Percentiles rank a stretch among this genome's conserved stretches.
Evolutionary conservation across 2,888 invertebrate species (phyloP).

Genomic region (Diadegma fenestrale): DNA sequence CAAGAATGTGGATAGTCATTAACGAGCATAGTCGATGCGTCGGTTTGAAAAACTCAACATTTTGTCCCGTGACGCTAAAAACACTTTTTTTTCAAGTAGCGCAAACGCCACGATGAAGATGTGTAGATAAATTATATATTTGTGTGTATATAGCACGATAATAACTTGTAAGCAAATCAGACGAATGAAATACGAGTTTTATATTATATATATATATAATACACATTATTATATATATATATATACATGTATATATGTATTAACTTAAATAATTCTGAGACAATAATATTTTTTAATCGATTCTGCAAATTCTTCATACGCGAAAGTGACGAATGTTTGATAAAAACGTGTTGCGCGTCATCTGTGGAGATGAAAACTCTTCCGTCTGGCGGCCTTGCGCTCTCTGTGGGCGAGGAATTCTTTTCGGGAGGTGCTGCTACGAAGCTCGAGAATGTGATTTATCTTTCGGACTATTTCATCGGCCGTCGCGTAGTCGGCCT

Average conservation of each 20-base stretch:
- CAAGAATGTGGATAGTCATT: not conserved
- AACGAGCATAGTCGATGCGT: not conserved
- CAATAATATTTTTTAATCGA: slow-evolving; percentile 36
- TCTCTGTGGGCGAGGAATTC: slow-evolving; percentile 93
- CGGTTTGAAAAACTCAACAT: not conserved
- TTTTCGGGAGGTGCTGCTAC: slow-evolving; percentile 91
- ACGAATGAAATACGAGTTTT: slow-evolving; percentile 15
- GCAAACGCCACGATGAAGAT: not conserved
- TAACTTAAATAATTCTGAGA: slow-evolving; percentile 43
- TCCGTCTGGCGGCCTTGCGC: slow-evolving; percentile 88
- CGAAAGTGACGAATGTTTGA: slow-evolving; percentile 70
- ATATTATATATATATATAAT: slow-evolving; percentile 23
- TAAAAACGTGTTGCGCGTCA: slow-evolving; percentile 73
- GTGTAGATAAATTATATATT: slow-evolving; percentile 5
- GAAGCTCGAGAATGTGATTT: slow-evolving; percentile 93
- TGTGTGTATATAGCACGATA: slow-evolving; percentile 24
- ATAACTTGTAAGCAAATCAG: not conserved
- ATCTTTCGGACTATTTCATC: slow-evolving; percentile 95
- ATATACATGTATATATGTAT: slow-evolving; percentile 27
- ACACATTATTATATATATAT: not conserved
- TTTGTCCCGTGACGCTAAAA: not conserved
- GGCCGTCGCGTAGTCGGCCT: slow-evolving; percentile 91
- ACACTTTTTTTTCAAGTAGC: not conserved
- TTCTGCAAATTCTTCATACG: slow-evolving; percentile 73
- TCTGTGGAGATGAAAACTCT: slow-evolving; percentile 87